Percentiles rank a stretch among this genome's conserved stretches.
These are phyloP conservation scores for Tubulanus polymorphus DNA, from an alignment of 2,888 invertebrate genomes.

Conservation along the genomic window DNA sequence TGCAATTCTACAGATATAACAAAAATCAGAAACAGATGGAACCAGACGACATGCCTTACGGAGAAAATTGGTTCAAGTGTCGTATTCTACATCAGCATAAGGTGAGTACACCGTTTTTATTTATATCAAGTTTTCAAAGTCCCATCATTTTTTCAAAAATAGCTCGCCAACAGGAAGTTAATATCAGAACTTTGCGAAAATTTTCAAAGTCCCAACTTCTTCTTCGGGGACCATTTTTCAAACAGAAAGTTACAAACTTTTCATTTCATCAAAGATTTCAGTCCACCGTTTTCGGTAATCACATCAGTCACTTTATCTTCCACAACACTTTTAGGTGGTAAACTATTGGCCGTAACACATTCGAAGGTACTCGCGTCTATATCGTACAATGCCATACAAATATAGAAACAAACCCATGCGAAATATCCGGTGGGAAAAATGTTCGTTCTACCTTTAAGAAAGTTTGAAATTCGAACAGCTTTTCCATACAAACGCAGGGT, in stretches of 20 bases:
- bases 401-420: not conserved
- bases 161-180: no score
- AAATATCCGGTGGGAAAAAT: not conserved
- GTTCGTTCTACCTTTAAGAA: not conserved
- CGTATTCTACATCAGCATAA: not conserved
- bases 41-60: not conserved
- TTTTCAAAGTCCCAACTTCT: not conserved
- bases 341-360: not conserved
- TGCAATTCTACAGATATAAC: slow-evolving; percentile 3
- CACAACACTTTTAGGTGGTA: not conserved
- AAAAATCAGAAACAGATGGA: slow-evolving; percentile 1
- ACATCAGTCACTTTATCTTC: not conserved
- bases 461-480: not conserved
- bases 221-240: not conserved
- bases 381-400: not conserved
- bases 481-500: not conserved
- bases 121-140: not conserved
- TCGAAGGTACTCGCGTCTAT: not conserved
- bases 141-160: no score
- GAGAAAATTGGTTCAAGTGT: slow-evolving; percentile 1
- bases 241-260: not conserved
- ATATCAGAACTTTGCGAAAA: no score
- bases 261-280: not conserved
- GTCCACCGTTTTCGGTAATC: not conserved
- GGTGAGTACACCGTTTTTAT: not conserved